A percentile compares a stretch with the other conserved stretches of the same genome.
Evolutionary conservation across 1,140 invertebrate species (phyloP).

Genomic region (Pogonomyrmex barbatus): DNA sequence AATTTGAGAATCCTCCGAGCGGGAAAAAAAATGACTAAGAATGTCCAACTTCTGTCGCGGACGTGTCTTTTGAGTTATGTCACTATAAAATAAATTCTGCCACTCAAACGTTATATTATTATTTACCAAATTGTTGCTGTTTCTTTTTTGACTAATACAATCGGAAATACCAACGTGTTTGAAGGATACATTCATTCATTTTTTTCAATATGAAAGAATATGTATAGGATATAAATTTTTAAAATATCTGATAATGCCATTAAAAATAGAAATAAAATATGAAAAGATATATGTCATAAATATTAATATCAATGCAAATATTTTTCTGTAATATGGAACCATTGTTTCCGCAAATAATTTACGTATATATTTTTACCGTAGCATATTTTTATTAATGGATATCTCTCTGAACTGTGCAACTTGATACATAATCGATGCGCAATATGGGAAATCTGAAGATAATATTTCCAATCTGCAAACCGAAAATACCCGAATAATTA

Average conservation of each 20-base stretch:
- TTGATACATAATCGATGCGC: constrained; percentile 52
- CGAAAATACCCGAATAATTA: constrained; percentile 57
- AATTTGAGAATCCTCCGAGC: constrained; percentile 31
- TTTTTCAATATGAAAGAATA: constrained; percentile 33
- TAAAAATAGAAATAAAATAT: constrained; percentile 45
- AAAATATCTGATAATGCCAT: constrained; percentile 24
- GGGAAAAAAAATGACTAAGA: constrained; percentile 7
- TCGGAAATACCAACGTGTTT: background rate
- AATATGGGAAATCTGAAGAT: constrained; percentile 55
- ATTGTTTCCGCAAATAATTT: constrained; percentile 55
- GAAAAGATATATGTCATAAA: constrained; percentile 35
- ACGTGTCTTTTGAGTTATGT: background rate
- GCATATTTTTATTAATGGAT: constrained; percentile 53
- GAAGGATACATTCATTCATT: background rate
- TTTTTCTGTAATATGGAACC: constrained; percentile 52
- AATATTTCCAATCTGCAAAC: constrained; percentile 56
- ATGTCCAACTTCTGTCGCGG: background rate
- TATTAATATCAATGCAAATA: constrained; percentile 60
- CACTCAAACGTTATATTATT: background rate
- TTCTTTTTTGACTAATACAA: constrained; percentile 5
- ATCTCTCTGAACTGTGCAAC: constrained; percentile 38
- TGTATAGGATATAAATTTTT: constrained; percentile 22
- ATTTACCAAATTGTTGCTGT: background rate
- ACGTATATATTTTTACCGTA: constrained; percentile 44
- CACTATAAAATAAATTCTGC: background rate